Conservation (phyloP, 2,113 vertebrate species). For the Alethe castanea region DNA sequence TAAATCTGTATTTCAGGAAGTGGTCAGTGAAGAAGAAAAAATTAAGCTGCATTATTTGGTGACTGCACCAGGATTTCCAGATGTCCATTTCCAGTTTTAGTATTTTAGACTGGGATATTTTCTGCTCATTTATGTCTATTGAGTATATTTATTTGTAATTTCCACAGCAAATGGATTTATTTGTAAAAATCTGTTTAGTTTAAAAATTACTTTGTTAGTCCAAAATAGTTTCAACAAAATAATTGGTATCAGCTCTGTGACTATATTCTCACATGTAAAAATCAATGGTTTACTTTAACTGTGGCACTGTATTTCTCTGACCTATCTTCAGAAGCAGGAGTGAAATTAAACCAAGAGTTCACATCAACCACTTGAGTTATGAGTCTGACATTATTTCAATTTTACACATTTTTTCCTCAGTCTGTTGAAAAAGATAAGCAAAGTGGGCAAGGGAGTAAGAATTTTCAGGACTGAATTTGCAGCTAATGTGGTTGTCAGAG, state of each 20-base stretch:
- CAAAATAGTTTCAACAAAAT: not conserved
- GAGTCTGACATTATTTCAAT: constrained; percentile 18
- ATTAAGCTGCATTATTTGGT: not conserved
- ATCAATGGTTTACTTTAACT: not conserved
- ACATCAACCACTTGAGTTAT: not conserved
- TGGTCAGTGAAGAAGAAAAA: not conserved
- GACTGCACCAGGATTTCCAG: not conserved
- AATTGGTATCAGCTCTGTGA: not conserved
- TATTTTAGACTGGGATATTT: not conserved
- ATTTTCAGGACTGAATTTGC: constrained; percentile 22
- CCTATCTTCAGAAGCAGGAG: constrained; percentile 13
- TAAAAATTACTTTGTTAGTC: not conserved
- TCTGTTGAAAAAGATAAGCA: constrained; percentile 27
- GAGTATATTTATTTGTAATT: not conserved
- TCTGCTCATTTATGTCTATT: not conserved
- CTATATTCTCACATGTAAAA: not conserved
- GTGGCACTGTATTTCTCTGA: not conserved
- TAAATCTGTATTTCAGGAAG: not conserved
- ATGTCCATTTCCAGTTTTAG: not conserved
- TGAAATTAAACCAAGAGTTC: constrained; percentile 7
- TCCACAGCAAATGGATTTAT: not conserved
- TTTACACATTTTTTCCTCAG: constrained; percentile 34
- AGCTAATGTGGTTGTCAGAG: constrained; percentile 11
- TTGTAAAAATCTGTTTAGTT: not conserved
- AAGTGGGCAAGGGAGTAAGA: not conserved